These are phyloP conservation scores for Drosophila triauraria DNA, from an alignment of 1,140 invertebrate species.

Conservation along the genomic window DNA sequence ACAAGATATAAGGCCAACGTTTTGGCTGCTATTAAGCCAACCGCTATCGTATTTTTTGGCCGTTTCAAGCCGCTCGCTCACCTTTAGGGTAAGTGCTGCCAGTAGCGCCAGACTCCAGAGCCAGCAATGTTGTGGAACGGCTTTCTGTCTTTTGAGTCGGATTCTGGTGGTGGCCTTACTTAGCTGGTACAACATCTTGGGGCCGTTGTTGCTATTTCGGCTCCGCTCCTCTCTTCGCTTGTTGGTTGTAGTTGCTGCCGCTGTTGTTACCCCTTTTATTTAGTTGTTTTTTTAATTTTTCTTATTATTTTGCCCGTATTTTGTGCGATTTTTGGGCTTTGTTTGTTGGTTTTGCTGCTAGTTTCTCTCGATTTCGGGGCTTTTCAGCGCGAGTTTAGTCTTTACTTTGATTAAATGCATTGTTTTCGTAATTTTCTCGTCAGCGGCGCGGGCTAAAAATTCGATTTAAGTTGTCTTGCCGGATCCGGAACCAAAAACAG, in stretches of 20 bases:
- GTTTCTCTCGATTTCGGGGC: slow-evolving; percentile 68
- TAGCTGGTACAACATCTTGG: slow-evolving; percentile 75
- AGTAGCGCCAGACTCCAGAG: slow-evolving; percentile 67
- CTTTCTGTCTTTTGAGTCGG: slow-evolving; percentile 73
- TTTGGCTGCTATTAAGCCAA: slow-evolving; percentile 1
- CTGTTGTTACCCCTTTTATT: slow-evolving; percentile 9
- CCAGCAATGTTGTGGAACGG: slow-evolving; percentile 61
- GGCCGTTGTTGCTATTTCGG: slow-evolving; percentile 57
- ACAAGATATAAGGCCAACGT: not conserved
- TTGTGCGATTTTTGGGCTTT: slow-evolving; percentile 29
- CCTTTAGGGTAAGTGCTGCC: slow-evolving; percentile 70
- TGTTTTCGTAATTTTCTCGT: slow-evolving; percentile 46
- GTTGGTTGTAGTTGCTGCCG: not conserved
- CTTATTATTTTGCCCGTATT: slow-evolving; percentile 28
- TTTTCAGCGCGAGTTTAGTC: slow-evolving; percentile 66
- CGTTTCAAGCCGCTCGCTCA: slow-evolving; percentile 30
- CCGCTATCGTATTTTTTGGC: slow-evolving; percentile 8
- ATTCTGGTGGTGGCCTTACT: slow-evolving; percentile 78
- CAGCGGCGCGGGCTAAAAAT: not conserved
- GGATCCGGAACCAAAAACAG: slow-evolving; percentile 8
- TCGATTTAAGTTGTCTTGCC: slow-evolving; percentile 7
- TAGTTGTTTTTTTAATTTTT: slow-evolving; percentile 16
- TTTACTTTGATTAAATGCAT: slow-evolving; percentile 75
- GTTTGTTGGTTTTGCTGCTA: slow-evolving; percentile 35
- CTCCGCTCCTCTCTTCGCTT: slow-evolving; percentile 8